phyloP scores from a whole-genome alignment of 2,888 invertebrate species.

The Apamea epomidion region DNA sequence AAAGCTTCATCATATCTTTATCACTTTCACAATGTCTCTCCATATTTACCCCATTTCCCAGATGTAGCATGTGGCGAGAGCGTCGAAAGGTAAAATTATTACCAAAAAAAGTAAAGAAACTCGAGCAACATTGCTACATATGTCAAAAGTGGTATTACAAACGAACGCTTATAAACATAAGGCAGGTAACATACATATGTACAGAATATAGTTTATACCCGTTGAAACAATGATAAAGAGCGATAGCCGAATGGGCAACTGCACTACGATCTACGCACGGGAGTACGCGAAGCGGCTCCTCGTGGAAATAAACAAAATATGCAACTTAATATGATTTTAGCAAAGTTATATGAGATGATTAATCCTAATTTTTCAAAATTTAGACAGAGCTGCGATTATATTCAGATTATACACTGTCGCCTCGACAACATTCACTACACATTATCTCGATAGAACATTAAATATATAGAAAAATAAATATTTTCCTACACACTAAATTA shows the following conservation, averaged over 20 bases:
- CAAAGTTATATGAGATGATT: conserved; percentile 81
- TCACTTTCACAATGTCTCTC: conserved; percentile 93
- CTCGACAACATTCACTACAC: conserved; percentile 90
- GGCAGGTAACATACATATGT: conserved; percentile 89
- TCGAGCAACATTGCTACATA: conserved; percentile 90
- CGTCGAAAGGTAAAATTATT: conserved; percentile 83
- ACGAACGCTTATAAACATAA: conserved; percentile 90
- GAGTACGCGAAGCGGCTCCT: conserved; percentile 58
- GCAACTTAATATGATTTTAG: conserved; percentile 81
- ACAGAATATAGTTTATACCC: conserved; percentile 87
- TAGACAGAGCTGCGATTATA: conserved; percentile 70
- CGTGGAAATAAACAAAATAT: conserved; percentile 72
- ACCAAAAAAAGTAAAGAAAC: conserved; percentile 84
- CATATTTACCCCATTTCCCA: conserved; percentile 93
- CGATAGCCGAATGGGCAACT: conserved; percentile 80
- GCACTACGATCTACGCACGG: conserved; percentile 68
- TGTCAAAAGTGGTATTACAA: conserved; percentile 91
- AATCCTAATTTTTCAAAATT: conserved; percentile 79
- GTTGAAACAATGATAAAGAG: conserved; percentile 89
- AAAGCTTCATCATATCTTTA: conserved; percentile 91
- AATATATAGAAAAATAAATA: conserved; percentile 90
- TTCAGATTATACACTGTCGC: conserved; percentile 84
- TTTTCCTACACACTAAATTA: conserved; percentile 90
- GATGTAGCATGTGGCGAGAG: conserved; percentile 90
- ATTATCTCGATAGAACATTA: conserved; percentile 90